These are phyloP conservation scores for Chrysochloris asiatica DNA, from an alignment of 2,113 vertebrate genomes.

Conservation along the genomic window DNA sequence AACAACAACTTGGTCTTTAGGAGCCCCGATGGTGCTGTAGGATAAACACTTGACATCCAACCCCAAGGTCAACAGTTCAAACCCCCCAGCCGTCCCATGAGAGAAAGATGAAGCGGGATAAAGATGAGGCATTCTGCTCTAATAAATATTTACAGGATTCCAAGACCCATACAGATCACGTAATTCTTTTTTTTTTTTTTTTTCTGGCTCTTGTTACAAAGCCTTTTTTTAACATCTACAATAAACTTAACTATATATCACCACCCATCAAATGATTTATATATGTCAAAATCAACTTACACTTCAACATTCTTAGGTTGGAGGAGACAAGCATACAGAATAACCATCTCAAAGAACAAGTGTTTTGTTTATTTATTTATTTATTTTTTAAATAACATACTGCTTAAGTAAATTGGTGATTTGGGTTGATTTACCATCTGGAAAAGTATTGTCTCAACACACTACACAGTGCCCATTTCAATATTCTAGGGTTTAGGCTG, in stretches of 20 bases:
- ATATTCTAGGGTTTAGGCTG: background rate
- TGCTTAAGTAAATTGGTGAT: constrained; percentile 62
- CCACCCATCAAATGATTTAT: constrained; percentile 61
- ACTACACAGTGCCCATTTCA: background rate
- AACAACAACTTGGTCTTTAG: too few species aligned
- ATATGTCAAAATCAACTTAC: constrained; percentile 6
- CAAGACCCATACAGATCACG: too few species aligned
- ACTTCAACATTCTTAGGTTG: background rate
- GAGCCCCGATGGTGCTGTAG: too few species aligned
- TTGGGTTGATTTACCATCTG: constrained; percentile 63
- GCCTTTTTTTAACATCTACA: constrained; percentile 18
- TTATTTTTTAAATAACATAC: background rate
- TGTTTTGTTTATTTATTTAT: background rate
- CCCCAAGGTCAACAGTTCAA: too few species aligned
- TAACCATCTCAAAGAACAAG: constrained; percentile 29
- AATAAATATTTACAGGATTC: too few species aligned
- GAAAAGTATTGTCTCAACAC: constrained; percentile 62
- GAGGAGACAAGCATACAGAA: background rate
- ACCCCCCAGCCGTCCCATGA: too few species aligned
- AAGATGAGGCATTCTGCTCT: too few species aligned
- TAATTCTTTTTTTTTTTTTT: too few species aligned
- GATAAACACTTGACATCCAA: too few species aligned
- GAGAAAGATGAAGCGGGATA: too few species aligned
- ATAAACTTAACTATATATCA: constrained; percentile 55
- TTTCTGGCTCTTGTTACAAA: constrained; percentile 1